These are phyloP conservation scores for Tadarida brasiliensis DNA, from an alignment of 2,797 vertebrate species.

Conservation along the genomic window DNA sequence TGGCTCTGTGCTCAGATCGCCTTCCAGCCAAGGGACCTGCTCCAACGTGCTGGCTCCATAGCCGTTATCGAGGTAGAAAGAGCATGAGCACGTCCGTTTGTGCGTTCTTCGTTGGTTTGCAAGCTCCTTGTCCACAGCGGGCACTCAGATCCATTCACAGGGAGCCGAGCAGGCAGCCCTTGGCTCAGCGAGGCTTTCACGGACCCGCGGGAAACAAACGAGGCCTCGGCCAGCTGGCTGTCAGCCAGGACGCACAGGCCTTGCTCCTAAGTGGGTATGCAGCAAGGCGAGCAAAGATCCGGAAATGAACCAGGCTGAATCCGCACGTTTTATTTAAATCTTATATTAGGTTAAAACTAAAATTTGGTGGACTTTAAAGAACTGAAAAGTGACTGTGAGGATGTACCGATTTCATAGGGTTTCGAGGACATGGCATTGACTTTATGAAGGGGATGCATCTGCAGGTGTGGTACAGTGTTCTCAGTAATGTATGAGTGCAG, in stretches of 20 bases:
- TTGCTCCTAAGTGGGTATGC: background rate
- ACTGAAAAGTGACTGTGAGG: background rate
- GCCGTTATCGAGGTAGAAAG: background rate
- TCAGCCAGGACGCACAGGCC: background rate
- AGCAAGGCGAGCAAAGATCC: background rate
- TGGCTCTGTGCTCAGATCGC: background rate
- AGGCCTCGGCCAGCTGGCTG: background rate
- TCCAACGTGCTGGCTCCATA: background rate
- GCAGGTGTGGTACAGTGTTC: background rate
- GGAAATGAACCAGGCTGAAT: background rate
- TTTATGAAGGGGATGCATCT: background rate
- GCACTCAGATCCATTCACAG: background rate
- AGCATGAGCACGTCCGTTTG: background rate
- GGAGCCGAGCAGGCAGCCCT: background rate
- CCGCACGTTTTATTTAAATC: background rate
- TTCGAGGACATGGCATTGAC: background rate
- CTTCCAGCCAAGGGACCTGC: background rate
- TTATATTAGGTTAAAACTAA: background rate
- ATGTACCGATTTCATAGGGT: background rate
- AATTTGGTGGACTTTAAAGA: background rate
- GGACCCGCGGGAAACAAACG: background rate
- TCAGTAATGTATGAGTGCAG: background rate
- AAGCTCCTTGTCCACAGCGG: background rate
- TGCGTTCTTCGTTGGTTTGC: background rate
- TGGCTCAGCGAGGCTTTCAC: background rate